Evolutionary conservation across 1,140 invertebrate species (phyloP), one percentile per base, ranked within the genome.

Genomic region (Wiebesia pumilae): DNA sequence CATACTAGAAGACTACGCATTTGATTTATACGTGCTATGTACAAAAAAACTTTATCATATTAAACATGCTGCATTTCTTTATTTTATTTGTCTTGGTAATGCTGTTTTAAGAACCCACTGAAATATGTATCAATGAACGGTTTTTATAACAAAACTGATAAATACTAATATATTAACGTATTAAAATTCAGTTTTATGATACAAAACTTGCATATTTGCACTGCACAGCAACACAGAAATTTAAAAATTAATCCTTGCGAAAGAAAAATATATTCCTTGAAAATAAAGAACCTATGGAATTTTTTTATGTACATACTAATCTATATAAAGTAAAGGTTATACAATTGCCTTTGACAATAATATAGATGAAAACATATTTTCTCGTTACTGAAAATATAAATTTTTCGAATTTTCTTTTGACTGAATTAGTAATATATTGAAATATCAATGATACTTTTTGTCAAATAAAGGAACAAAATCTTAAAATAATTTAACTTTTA

Each of bases 21-120:
- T 87, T 83, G 21, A 30, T 43, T 75, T 21, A n/a, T 80, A 51
- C 58, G 27, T 78, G 51, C 69, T 90, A 90, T 91, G 88, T 91
- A 90, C 89, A 90, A 88, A 84, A 58, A 33, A 86, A 77, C 79
- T 71, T 73, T 73, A 73, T 81, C 71, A 43, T 40, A 30, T 35
- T 78, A 87, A 83, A 43, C 80, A 65, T 35, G 54, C 38, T 65
- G 71, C 54, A 33, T 67, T 43, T 73, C 33, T 67, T 54, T 40
- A 69, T 87, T 78, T 84, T 27, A 27, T 81, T 81, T 40, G 12
- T n/a, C 14, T 43, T 79, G 43, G n/a, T 27, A 84, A 30, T 43
- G 4, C 12, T 35, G 27, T 6, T 43, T 40, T 77, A 0, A 40
- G 19, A 9, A 43, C 24, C 3, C 35, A 3, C 6, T 30, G 19